These are phyloP conservation scores for Abscondita cerata DNA, from an alignment of 2,888 invertebrate species.

Conservation along the genomic window DNA sequence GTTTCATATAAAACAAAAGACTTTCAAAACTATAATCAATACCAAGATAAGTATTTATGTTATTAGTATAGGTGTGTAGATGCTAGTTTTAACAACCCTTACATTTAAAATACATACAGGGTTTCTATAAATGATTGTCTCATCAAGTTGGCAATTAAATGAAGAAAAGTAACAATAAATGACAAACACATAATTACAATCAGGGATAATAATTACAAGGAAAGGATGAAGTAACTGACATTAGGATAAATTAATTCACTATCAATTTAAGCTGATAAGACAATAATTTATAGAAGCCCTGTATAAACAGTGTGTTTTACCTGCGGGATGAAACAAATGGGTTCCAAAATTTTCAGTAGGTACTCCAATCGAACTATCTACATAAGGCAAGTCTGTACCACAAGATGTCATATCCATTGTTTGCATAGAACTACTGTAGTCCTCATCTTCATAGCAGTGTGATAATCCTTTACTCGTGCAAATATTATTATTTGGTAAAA, in stretches of 20 bases:
- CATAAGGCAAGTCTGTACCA: constrained; percentile 30
- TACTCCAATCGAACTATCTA: constrained; percentile 35
- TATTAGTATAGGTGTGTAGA: not conserved
- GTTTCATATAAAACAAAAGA: too few relatives aligned
- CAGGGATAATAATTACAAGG: too few relatives aligned
- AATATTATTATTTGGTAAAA: constrained; percentile 55
- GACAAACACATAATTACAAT: too few relatives aligned
- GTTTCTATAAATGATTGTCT: too few relatives aligned
- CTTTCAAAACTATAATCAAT: too few relatives aligned
- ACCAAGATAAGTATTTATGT: too few relatives aligned
- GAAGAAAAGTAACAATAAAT: too few relatives aligned
- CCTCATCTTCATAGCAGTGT: constrained; percentile 39
- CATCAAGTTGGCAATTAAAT: too few relatives aligned
- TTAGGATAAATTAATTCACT: too few relatives aligned
- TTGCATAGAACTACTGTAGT: constrained; percentile 27
- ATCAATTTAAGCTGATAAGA: constrained; percentile 6
- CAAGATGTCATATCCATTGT: constrained; percentile 22
- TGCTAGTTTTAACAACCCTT: not conserved
- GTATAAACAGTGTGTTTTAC: constrained; percentile 27
- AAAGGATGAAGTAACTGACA: too few relatives aligned
- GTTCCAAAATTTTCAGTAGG: constrained; percentile 32
- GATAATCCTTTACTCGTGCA: constrained; percentile 43
- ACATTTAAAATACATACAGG: not conserved
- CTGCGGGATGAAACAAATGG: constrained; percentile 38
- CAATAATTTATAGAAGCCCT: too few relatives aligned